Percentiles rank a stretch among this genome's conserved stretches.
Evolutionary conservation across 2,797 vertebrate species (phyloP).

Genomic region (Lophotriccus pileatus): DNA sequence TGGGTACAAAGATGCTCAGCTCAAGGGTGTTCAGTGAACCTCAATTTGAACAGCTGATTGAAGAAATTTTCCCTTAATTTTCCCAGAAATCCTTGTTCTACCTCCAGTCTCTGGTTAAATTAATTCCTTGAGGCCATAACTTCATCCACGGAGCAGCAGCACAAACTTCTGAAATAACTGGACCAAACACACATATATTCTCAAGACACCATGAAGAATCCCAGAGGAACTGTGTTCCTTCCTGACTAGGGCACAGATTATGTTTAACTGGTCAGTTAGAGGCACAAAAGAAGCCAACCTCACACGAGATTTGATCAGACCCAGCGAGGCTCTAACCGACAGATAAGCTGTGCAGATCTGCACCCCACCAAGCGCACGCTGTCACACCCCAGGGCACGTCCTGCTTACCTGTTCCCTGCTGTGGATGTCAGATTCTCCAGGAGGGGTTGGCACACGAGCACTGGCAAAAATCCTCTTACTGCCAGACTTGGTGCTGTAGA

Average conservation of each 20-base stretch:
- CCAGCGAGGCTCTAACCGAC: not conserved
- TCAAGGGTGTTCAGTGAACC: not conserved
- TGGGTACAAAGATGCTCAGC: not conserved
- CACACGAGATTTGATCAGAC: not conserved
- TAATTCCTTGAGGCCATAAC: not conserved
- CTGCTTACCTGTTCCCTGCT: constrained; percentile 79
- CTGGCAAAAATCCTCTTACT: constrained; percentile 80
- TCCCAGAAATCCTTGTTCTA: not conserved
- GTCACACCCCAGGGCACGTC: fast-evolving
- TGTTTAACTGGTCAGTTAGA: not conserved
- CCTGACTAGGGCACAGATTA: not conserved
- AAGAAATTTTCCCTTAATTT: not conserved
- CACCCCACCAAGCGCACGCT: no score
- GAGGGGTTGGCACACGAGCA: constrained; percentile 79
- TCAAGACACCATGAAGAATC: not conserved
- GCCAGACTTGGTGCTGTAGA: constrained; percentile 86
- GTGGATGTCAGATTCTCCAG: constrained; percentile 79
- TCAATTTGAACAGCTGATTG: not conserved
- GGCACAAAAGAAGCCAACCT: not conserved
- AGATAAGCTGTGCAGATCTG: no score
- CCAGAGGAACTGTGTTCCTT: not conserved
- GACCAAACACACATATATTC: not conserved
- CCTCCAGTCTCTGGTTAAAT: not conserved
- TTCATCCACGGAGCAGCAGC: not conserved
- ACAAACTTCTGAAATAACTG: not conserved